Percentiles rank a stretch among this genome's conserved stretches.
Conservation (phyloP, 2,888 invertebrate genomes). For the Bunonema sp. region DNA sequence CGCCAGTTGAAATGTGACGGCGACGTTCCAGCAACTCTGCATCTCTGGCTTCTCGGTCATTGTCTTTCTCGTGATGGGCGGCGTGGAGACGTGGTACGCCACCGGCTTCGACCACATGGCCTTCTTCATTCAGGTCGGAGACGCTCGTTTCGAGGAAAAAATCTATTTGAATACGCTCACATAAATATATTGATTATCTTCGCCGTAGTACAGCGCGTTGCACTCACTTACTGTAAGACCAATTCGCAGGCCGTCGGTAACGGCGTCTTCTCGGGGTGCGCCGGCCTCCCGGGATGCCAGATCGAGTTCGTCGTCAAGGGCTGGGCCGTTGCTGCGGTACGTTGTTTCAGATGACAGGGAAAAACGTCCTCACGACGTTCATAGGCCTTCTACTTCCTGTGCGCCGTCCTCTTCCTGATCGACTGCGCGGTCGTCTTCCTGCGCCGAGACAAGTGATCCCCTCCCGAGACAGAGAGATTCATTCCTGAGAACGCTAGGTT, state of each 20-base stretch:
- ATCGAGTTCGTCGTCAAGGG: conserved; percentile 41
- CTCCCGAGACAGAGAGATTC: no score
- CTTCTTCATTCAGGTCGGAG: conserved; percentile 30
- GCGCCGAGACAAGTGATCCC: conserved; percentile 32
- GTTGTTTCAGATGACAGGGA: conserved; percentile 1
- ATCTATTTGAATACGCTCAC: not conserved
- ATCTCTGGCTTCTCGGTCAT: conserved; percentile 24
- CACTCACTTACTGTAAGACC: not conserved
- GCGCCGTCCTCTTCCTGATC: conserved; percentile 27
- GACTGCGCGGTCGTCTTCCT: conserved; percentile 33
- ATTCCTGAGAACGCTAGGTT: no score
- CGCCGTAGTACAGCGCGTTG: not conserved
- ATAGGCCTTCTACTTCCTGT: conserved; percentile 40
- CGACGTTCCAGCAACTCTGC: conserved; percentile 28
- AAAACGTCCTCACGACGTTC: not conserved
- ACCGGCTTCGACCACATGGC: conserved; percentile 41
- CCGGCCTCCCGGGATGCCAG: conserved; percentile 41
- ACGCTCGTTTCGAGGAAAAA: not conserved
- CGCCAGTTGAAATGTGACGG: no score
- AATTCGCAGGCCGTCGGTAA: conserved; percentile 13
- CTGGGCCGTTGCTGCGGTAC: conserved; percentile 38
- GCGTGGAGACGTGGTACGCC: conserved; percentile 39
- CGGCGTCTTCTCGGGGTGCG: conserved; percentile 28
- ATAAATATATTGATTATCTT: not conserved
- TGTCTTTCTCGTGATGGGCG: conserved; percentile 37